Evolutionary conservation across 2,888 invertebrate species (phyloP).

Genomic region (Spilosoma lubricipeda): DNA sequence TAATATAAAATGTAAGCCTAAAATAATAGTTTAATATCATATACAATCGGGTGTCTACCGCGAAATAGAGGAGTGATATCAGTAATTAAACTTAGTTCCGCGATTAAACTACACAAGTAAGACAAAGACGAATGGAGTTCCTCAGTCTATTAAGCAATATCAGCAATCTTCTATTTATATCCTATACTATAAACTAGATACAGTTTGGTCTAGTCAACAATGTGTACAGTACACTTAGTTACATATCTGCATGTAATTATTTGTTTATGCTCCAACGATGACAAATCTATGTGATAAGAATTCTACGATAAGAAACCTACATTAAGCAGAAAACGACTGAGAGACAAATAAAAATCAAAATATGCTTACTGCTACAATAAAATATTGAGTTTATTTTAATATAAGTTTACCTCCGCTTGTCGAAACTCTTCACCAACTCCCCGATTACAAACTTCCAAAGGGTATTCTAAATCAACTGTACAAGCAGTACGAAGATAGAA

Average conservation of each 20-base stretch:
- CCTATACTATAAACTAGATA: no score
- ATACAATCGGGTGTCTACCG: background rate
- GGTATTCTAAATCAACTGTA: slow-evolving; percentile 88
- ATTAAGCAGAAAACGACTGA: background rate
- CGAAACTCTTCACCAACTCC: slow-evolving; percentile 76
- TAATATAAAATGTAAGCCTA: background rate
- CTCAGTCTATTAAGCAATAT: background rate
- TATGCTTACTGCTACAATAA: background rate
- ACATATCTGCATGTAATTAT: background rate
- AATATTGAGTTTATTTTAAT: background rate
- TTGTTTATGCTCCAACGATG: background rate
- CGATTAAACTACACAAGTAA: no score
- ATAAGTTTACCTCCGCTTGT: slow-evolving; percentile 67
- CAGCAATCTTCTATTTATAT: background rate
- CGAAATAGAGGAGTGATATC: background rate
- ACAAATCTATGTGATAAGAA: background rate
- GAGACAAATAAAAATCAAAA: background rate
- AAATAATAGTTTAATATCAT: background rate
- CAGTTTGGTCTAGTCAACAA: background rate
- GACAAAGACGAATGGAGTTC: background rate
- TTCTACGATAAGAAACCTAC: background rate
- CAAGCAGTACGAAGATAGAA: slow-evolving; percentile 91
- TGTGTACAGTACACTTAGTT: background rate
- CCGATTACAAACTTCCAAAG: slow-evolving; percentile 88
- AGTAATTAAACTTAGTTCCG: background rate